phyloP scores from a whole-genome alignment of 2,797 vertebrate species.

The Cirrhinus mrigala region DNA sequence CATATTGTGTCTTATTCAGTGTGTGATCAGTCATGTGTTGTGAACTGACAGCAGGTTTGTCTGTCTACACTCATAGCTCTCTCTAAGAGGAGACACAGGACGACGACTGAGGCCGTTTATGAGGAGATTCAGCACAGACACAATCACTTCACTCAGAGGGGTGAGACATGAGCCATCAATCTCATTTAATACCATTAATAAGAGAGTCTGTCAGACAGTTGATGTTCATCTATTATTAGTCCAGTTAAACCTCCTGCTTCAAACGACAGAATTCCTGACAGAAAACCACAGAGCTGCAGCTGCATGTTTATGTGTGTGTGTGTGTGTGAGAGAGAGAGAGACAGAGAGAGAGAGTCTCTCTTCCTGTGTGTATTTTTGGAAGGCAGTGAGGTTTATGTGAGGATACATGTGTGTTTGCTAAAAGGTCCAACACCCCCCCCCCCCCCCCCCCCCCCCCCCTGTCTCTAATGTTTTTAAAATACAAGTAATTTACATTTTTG shows the following conservation, averaged over 20 bases:
- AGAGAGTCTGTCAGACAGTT: neutral
- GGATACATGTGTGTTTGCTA: neutral
- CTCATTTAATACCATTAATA: neutral
- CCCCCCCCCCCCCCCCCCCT: too few relatives aligned
- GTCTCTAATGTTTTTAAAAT: neutral
- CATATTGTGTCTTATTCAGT: too few relatives aligned
- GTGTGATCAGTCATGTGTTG: too few relatives aligned
- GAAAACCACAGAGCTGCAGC: neutral
- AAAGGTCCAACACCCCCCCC: too few relatives aligned
- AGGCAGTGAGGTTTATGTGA: neutral
- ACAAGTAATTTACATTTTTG: too few relatives aligned
- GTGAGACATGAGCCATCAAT: neutral
- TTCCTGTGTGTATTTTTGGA: neutral
- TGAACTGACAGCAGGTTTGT: too few relatives aligned
- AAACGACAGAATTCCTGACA: constrained; percentile 5
- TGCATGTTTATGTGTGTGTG: neutral
- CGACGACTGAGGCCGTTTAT: too few relatives aligned
- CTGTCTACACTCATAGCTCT: too few relatives aligned
- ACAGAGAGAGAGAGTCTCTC: neutral
- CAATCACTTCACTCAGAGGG: too few relatives aligned
- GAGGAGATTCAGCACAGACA: too few relatives aligned
- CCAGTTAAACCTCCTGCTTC: too few relatives aligned
- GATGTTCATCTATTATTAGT: neutral
- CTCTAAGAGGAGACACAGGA: too few relatives aligned
- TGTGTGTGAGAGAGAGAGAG: neutral